Conservation (phyloP, 2,113 vertebrate genomes). For the Terrapene triunguis region DNA sequence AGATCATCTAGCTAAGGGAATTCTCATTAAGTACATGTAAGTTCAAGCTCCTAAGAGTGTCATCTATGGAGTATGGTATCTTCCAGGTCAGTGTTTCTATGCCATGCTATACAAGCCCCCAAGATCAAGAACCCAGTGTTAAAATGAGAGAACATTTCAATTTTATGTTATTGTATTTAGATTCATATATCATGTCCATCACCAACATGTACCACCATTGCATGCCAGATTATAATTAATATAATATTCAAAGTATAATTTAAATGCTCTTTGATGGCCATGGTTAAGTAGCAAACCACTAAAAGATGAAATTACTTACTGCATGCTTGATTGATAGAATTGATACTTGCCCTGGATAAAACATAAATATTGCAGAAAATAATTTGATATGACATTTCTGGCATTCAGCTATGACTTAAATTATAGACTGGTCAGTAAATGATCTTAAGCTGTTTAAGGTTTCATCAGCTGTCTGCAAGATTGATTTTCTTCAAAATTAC, state of each 20-base stretch:
- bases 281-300: conserved; percentile 56
- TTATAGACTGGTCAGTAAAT: conserved; percentile 81
- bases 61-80: not conserved
- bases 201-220: not conserved
- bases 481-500: conserved; percentile 86
- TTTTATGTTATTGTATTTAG: conserved; percentile 22
- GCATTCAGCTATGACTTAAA: conserved; percentile 79
- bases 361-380: conserved; percentile 78
- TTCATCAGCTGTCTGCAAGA: conserved; percentile 81
- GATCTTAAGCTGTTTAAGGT: conserved; percentile 84
- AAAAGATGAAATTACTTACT: conserved; percentile 63
- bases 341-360: conserved; percentile 68
- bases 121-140: not conserved
- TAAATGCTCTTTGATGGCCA: conserved; percentile 54
- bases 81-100: not conserved
- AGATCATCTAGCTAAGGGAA: not conserved
- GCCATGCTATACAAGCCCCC: not conserved
- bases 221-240: conserved; percentile 41
- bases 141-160: not conserved
- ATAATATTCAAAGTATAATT: conserved; percentile 53
- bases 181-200: not conserved
- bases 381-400: conserved; percentile 77
- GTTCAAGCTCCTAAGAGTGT: not conserved
- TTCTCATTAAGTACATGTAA: not conserved
- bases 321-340: conserved; percentile 61